Conservation (phyloP, 2,888 invertebrate genomes). For the Asteroscopus sphinx region DNA sequence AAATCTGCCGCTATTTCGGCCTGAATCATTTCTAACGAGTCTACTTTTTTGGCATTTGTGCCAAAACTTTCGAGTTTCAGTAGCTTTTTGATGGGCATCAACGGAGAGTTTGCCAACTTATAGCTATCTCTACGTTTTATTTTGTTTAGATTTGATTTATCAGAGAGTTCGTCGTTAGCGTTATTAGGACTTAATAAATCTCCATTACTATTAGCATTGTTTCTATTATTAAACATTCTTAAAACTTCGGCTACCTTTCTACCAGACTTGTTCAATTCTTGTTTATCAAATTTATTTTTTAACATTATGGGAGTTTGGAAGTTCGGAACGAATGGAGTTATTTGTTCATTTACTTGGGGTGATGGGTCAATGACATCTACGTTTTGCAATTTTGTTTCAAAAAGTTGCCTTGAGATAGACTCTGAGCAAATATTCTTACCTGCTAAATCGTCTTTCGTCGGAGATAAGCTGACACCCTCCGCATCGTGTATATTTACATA, state of each 20-base stretch:
- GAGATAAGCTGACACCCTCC: slow-evolving; percentile 89
- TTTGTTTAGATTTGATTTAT: slow-evolving; percentile 81
- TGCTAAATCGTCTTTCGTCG: slow-evolving; percentile 91
- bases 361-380: slow-evolving; percentile 61
- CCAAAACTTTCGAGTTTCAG: slow-evolving; percentile 87
- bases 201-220: slow-evolving; percentile 66
- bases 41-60: slow-evolving; percentile 81
- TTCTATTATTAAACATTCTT: slow-evolving; percentile 84
- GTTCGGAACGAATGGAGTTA: slow-evolving; percentile 84
- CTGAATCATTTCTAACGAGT: slow-evolving; percentile 90
- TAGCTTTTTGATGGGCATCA: slow-evolving; percentile 91
- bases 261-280: slow-evolving; percentile 70
- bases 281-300: slow-evolving; percentile 75
- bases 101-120: slow-evolving; percentile 94
- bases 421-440: slow-evolving; percentile 90
- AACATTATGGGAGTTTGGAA: slow-evolving; percentile 85
- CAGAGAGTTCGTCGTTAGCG: slow-evolving; percentile 58
- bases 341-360: slow-evolving; percentile 69
- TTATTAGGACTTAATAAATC: slow-evolving; percentile 58
- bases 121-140: slow-evolving; percentile 96
- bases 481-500: slow-evolving; percentile 93
- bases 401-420: slow-evolving; percentile 65
- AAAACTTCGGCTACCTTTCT: slow-evolving; percentile 84
- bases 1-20: slow-evolving; percentile 91
- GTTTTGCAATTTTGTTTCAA: slow-evolving; percentile 66